Evolutionary conservation across 1,140 invertebrate genomes (phyloP).

Genomic region (Ceratina australensis): DNA sequence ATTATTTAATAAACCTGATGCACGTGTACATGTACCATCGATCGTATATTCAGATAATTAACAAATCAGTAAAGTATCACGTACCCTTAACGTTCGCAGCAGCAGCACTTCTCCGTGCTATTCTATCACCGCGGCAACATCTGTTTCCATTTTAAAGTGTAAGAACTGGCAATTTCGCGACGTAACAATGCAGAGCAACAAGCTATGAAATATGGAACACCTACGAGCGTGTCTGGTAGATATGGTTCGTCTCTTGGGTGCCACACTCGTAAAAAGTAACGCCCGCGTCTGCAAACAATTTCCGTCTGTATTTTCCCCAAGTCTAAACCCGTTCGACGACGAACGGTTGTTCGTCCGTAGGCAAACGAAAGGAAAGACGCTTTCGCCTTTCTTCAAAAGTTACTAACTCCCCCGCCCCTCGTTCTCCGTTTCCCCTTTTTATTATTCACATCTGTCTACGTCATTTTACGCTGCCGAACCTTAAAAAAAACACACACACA

Average conservation of each 20-base stretch:
- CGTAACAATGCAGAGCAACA: slow-evolving; percentile 51
- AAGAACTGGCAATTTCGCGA: slow-evolving; percentile 23
- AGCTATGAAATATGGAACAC: slow-evolving; percentile 47
- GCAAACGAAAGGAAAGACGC: background rate
- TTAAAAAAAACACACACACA: slow-evolving; percentile 55
- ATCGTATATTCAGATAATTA: too few species aligned
- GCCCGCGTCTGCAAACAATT: slow-evolving; percentile 14
- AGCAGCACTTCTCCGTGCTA: background rate
- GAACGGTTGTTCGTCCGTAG: background rate
- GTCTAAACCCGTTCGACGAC: background rate
- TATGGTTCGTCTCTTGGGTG: slow-evolving; percentile 48
- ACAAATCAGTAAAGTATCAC: background rate
- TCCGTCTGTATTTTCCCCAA: background rate
- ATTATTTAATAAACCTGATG: slow-evolving; percentile 23
- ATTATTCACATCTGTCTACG: slow-evolving; percentile 45
- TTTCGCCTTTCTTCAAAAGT: slow-evolving; percentile 13
- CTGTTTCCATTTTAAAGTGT: slow-evolving; percentile 28
- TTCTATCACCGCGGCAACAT: slow-evolving; percentile 12
- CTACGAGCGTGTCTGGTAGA: slow-evolving; percentile 15
- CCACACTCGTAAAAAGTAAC: slow-evolving; percentile 56
- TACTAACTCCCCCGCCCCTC: background rate
- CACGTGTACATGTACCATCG: background rate
- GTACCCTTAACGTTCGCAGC: background rate
- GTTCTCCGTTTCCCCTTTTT: slow-evolving; percentile 1
- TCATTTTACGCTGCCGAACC: background rate